Evolutionary conservation across 2,113 vertebrate genomes (phyloP), one percentile per base, ranked within the genome.

Genomic region (Macheiramphus alcinus): DNA sequence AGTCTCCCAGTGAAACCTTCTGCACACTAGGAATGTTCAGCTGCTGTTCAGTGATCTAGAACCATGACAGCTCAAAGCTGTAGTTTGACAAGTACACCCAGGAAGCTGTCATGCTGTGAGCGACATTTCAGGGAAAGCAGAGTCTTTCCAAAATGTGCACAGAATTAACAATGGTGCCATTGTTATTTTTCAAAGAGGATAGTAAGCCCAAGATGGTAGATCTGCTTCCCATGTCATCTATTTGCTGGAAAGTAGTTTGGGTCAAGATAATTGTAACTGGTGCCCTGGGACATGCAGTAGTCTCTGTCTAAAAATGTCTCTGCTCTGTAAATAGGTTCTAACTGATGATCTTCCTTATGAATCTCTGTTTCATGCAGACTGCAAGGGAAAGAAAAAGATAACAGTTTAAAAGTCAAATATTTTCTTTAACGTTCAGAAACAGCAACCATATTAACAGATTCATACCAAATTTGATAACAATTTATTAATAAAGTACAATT

Each of bases 211-310:
- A 90, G 88, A 95, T 96, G 94, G 96, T 93, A 93, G 58, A 82
- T 96, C 98, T 97, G 97, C 96, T 98, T 98, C 98, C 98, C 98
- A 99, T 99, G 99, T 99, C 99, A 99, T 99, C 99, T 99, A 98
- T 99, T 99, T 94, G 99, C 99, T 92, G 99, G 99, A 98, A 99
- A 99, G 99, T 99, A 99, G 98, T 99, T 99, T 91, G 99, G 99
- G 98, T 99, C 99, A 98, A 99, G 98, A 97, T 99, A 99, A 98
- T 99, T 99, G 98, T 99, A 99, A 98, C 99, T 99, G 83, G 99
- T 97, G 98, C 98, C 98, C 97, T 99, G 99, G 15, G 99, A 99
- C 98, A 99, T 98, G 97, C 99, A 99, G 99, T 99, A 99, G 99
- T 99, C 99, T 98, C 99, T 98, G 99, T 99, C 99, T 98, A 99